Evolutionary conservation across 1,140 invertebrate species (phyloP).

Genomic region (Drosophila biarmipes): DNA sequence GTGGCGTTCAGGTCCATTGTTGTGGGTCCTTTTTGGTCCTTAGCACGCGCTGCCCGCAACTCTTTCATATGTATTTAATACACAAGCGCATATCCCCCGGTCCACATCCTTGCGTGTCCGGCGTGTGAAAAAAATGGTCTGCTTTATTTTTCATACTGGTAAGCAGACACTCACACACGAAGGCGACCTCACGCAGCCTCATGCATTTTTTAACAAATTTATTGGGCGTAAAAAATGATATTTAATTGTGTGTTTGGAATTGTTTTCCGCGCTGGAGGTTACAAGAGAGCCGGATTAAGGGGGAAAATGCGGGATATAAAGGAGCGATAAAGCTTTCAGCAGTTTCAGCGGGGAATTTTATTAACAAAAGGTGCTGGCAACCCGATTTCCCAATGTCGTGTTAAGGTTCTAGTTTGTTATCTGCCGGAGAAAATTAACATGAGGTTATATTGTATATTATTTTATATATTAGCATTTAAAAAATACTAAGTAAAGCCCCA

Average conservation of each 20-base stretch:
- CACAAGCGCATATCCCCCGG: slow-evolving; percentile 1
- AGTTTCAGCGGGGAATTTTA: background rate
- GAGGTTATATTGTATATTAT: no score
- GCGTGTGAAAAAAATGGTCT: slow-evolving; percentile 66
- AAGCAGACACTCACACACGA: slow-evolving; percentile 41
- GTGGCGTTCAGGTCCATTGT: slow-evolving; percentile 64
- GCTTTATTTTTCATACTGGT: slow-evolving; percentile 65
- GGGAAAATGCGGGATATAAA: background rate
- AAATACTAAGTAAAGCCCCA: no score
- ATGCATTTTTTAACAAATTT: slow-evolving; percentile 72
- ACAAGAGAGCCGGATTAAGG: slow-evolving; percentile 15
- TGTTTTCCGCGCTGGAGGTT: slow-evolving; percentile 32
- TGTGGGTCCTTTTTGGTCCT: slow-evolving; percentile 49
- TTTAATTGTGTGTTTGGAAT: slow-evolving; percentile 65
- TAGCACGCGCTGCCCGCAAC: slow-evolving; percentile 40
- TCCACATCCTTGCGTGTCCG: slow-evolving; percentile 40
- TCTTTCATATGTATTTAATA: slow-evolving; percentile 20
- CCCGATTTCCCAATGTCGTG: no score
- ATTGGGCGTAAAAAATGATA: slow-evolving; percentile 70
- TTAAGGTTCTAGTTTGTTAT: no score
- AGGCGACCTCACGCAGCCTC: slow-evolving; percentile 34
- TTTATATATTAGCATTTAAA: no score
- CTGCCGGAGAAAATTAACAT: no score
- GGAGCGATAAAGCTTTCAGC: background rate
- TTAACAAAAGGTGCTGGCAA: background rate